These are phyloP conservation scores for Notarius lentiginosus DNA, from an alignment of 2,113 vertebrate genomes.

Conservation along the genomic window DNA sequence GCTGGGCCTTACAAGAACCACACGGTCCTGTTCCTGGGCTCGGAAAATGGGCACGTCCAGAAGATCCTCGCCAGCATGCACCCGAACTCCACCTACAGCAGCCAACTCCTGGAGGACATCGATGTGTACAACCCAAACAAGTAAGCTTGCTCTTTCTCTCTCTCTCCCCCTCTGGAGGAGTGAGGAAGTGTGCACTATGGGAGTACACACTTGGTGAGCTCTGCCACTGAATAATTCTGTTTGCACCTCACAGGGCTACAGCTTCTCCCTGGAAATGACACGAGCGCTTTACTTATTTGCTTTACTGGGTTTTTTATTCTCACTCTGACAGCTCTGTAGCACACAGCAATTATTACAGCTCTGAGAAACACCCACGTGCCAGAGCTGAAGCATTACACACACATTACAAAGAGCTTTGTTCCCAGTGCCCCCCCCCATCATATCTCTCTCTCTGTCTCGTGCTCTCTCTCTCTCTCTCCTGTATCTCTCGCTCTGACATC, in stretches of 20 bases:
- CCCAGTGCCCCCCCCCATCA: not conserved
- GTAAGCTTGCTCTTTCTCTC: constrained; percentile 66
- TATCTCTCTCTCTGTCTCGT: not conserved
- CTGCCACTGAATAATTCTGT: constrained; percentile 23
- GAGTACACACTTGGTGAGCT: constrained; percentile 14
- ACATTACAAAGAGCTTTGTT: constrained; percentile 29
- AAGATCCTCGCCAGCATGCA: constrained; percentile 81
- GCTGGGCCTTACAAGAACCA: constrained; percentile 80
- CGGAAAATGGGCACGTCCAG: constrained; percentile 83
- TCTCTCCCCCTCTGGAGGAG: not conserved
- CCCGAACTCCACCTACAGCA: constrained; percentile 63
- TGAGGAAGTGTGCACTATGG: constrained; percentile 13
- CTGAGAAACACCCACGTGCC: constrained; percentile 36
- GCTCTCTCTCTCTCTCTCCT: not conserved
- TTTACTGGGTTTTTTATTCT: constrained; percentile 28
- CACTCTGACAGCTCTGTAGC: constrained; percentile 34
- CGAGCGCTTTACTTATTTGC: constrained; percentile 27
- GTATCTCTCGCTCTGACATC: constrained; percentile 1
- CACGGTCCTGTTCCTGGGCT: constrained; percentile 88
- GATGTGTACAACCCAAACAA: constrained; percentile 81
- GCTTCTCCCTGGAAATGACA: constrained; percentile 29
- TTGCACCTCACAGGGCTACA: constrained; percentile 17
- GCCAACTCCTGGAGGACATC: constrained; percentile 85
- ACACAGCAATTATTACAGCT: constrained; percentile 31
- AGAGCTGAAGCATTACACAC: constrained; percentile 13